A percentile compares a stretch with the other conserved stretches of the same genome.
These are phyloP conservation scores for Anolis carolinensis DNA, from an alignment of 2,113 vertebrate genomes.

Conservation along the genomic window DNA sequence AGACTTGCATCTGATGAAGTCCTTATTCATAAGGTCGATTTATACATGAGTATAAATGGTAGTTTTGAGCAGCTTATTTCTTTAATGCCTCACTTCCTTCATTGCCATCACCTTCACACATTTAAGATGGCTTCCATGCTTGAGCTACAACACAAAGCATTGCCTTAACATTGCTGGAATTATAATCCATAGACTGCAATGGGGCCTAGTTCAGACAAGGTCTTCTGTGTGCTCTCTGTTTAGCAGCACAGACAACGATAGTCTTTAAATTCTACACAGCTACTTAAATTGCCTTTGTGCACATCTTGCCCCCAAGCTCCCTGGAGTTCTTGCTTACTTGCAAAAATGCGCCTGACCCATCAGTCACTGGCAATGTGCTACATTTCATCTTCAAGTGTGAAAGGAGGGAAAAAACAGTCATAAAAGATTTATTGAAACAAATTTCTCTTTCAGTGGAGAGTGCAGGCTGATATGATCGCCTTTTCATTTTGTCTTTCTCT, in stretches of 20 bases:
- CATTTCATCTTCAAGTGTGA: slow-evolving; percentile 53
- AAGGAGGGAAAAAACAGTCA: not conserved
- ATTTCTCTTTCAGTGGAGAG: slow-evolving; percentile 64
- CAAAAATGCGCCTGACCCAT: slow-evolving; percentile 39
- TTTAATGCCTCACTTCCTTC: too few species aligned
- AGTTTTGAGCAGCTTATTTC: too few species aligned
- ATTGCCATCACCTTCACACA: too few species aligned
- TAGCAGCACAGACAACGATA: not conserved
- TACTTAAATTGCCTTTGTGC: slow-evolving; percentile 13
- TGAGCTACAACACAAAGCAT: not conserved
- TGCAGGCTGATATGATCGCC: slow-evolving; percentile 45
- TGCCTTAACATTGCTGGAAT: not conserved
- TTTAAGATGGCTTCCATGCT: not conserved
- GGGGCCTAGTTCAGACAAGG: not conserved
- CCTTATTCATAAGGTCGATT: too few species aligned
- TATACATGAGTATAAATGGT: too few species aligned
- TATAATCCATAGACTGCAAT: not conserved
- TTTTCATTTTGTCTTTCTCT: slow-evolving; percentile 51
- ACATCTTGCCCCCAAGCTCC: slow-evolving; percentile 43
- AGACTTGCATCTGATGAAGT: too few species aligned
- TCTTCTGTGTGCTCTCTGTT: not conserved
- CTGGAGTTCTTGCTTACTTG: slow-evolving; percentile 49
- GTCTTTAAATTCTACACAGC: slow-evolving; percentile 4
- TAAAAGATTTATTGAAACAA: slow-evolving; percentile 64
- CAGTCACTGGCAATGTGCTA: slow-evolving; percentile 54